Base-by-base conservation (phyloP, 2,113 vertebrate species). In the Elephantulus edwardii region DNA sequence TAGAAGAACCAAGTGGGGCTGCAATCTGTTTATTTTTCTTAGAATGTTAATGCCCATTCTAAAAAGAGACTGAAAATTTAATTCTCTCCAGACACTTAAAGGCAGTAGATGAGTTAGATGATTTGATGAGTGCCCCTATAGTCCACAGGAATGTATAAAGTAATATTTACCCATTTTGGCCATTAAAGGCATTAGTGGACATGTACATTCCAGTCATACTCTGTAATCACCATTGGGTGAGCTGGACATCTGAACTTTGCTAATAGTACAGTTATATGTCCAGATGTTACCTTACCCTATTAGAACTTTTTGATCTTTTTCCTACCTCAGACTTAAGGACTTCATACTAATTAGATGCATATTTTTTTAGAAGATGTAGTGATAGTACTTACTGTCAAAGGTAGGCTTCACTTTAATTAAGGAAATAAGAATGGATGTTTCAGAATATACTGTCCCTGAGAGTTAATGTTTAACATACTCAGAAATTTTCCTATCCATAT, bases 41-140 rank as follows among this genome's bases (percentile, higher is more conserved):
- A 93, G 92, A 94, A n/a, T 86, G 82, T 66, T 86, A 95, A 88
- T 96, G 85, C 95, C 92, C 74, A 38, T 95, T 95, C 40, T 42
- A 38, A 95, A 93, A 86, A 92, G 58, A 89, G 76, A 76, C 54
- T 28, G 71, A 79, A 66, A 66, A 78, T 75, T 90, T 89, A 50
- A 80, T 90, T 93, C 94, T 95, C 95, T 96, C 94, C 95, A 93
- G 86, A 95, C 93, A 84, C 86, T 79, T 80, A 95, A 95, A 96
- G n/a, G 68, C 76, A 90, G 75, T 86, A 38, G 56, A 46, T 88
- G 54, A 89, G 90, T 74, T 92, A 86, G 96, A 86, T 58, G 33
- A 78, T 90, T 90, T 91, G 80, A 30, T 93, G 79, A 94, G 86
- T 89, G 62, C 77, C 83, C 93, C 16, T 90, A 68, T 93, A 90